phyloP scores from a whole-genome alignment of 2,797 vertebrate species.

The Echeneis naucrates region DNA sequence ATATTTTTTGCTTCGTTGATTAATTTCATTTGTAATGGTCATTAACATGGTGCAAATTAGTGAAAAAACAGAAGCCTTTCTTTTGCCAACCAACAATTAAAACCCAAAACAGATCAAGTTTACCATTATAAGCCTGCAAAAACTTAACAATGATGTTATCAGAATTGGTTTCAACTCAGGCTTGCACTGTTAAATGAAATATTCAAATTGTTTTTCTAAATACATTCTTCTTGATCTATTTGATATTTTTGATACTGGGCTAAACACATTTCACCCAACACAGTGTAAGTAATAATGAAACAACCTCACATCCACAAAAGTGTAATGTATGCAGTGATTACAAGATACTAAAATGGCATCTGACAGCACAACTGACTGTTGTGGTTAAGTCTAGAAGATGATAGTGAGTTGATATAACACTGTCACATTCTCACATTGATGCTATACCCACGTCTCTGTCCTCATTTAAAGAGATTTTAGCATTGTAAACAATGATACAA shows the following conservation, averaged over 20 bases:
- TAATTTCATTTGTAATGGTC: too few species aligned
- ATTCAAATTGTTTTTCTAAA: neutral
- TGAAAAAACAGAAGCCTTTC: too few species aligned
- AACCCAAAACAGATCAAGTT: too few species aligned
- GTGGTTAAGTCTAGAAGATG: neutral
- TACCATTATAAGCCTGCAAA: too few species aligned
- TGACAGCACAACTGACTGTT: neutral
- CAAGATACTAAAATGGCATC: neutral
- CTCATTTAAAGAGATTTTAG: slow-evolving; percentile 13
- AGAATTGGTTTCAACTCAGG: neutral
- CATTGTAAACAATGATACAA: slow-evolving; percentile 7
- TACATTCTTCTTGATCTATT: neutral
- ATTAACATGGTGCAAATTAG: too few species aligned
- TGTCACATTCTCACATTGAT: neutral
- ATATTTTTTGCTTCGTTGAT: too few species aligned
- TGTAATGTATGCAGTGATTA: neutral
- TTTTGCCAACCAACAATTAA: too few species aligned
- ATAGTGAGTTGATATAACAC: neutral
- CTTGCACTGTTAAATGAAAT: neutral
- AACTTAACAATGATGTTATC: too few species aligned
- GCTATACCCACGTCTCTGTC: neutral
- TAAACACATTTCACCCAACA: neutral
- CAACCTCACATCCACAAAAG: neutral
- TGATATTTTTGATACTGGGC: neutral
- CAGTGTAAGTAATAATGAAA: neutral